These are phyloP conservation scores for Mythimna albipuncta DNA, from an alignment of 2,888 invertebrate species.

Conservation along the genomic window DNA sequence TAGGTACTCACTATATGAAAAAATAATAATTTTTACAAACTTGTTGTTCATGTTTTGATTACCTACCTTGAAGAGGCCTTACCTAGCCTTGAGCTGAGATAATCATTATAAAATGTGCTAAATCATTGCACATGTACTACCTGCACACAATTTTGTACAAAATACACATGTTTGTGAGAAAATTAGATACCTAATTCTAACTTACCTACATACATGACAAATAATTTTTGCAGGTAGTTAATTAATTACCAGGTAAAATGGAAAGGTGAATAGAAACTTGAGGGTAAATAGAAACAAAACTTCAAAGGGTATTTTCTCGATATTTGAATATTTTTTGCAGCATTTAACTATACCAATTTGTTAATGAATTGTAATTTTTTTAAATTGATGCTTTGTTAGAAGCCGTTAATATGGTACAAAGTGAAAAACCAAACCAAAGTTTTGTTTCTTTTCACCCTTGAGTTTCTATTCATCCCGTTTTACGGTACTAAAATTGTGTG, in stretches of 20 bases:
- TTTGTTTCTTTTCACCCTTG: too few relatives aligned
- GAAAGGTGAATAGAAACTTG: too few relatives aligned
- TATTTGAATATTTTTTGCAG: too few relatives aligned
- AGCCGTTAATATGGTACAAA: too few relatives aligned
- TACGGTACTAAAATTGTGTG: neutral
- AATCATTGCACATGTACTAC: constrained; percentile 24
- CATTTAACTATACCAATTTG: too few relatives aligned
- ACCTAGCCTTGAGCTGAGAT: constrained; percentile 31
- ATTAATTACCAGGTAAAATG: too few relatives aligned
- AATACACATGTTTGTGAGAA: neutral
- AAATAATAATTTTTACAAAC: constrained; percentile 4
- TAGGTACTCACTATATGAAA: constrained; percentile 18
- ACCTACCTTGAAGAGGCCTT: constrained; percentile 35
- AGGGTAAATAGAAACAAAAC: too few relatives aligned
- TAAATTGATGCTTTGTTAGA: too few relatives aligned
- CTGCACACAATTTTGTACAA: constrained; percentile 11
- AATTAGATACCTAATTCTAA: neutral
- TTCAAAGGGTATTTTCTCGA: too few relatives aligned
- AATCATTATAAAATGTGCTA: constrained; percentile 41
- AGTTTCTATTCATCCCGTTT: too few relatives aligned
- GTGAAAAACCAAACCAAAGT: too few relatives aligned
- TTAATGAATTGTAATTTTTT: too few relatives aligned
- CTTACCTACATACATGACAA: neutral
- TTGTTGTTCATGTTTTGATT: constrained; percentile 13
- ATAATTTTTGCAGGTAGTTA: neutral